These are phyloP conservation scores for Pseudomyrmex sp. DNA, from an alignment of 1,140 invertebrate species.

Conservation along the genomic window DNA sequence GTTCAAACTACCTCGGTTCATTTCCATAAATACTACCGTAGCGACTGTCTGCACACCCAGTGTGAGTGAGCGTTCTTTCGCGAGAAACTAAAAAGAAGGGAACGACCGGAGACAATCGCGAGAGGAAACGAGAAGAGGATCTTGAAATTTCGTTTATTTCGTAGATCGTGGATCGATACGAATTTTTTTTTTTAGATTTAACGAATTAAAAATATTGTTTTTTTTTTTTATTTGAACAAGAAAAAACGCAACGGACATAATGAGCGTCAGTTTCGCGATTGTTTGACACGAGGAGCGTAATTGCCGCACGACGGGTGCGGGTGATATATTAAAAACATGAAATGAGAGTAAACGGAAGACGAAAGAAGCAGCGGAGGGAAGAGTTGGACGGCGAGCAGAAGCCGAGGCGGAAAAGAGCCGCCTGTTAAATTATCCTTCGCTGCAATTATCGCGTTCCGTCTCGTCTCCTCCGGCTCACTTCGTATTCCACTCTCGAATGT, in stretches of 20 bases:
- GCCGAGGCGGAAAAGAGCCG: conserved; percentile 75
- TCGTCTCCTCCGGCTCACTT: conserved; percentile 59
- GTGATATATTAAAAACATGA: conserved; percentile 48
- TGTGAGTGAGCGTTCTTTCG: conserved; percentile 19
- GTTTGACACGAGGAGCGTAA: background rate
- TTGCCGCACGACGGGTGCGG: conserved; percentile 14
- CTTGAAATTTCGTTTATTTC: conserved; percentile 13
- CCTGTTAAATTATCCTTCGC: conserved; percentile 78
- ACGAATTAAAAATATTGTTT: too few species aligned
- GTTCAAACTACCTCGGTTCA: conserved; percentile 81
- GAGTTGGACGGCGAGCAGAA: conserved; percentile 55
- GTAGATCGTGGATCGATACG: background rate
- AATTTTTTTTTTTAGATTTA: too few species aligned
- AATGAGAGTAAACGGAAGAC: conserved; percentile 41
- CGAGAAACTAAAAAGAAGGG: conserved; percentile 11
- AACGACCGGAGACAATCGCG: conserved; percentile 22
- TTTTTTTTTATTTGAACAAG: too few species aligned
- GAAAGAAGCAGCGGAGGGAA: background rate
- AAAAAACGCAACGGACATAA: too few species aligned
- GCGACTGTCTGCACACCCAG: conserved; percentile 47
- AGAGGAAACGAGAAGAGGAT: conserved; percentile 21
- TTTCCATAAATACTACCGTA: conserved; percentile 82
- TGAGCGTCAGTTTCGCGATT: background rate
- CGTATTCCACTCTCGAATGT: conserved; percentile 53
- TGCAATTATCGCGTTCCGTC: conserved; percentile 75